Conservation (phyloP, 2,888 invertebrate genomes). For the Nipponacmea schrenckii region DNA sequence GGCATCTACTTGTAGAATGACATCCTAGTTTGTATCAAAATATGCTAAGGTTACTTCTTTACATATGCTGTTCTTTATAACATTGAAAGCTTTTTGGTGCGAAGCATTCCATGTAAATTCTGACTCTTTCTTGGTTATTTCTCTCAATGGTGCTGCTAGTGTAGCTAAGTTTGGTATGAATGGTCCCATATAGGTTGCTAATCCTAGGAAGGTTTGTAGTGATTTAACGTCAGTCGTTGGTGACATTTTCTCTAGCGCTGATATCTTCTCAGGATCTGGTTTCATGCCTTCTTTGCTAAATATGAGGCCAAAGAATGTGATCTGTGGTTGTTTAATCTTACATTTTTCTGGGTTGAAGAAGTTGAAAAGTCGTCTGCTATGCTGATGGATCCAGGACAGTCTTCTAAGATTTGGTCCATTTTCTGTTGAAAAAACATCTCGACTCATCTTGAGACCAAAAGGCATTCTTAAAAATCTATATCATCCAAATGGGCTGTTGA, state of each 20-base stretch:
- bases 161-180: conserved; percentile 22
- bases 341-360: conserved; percentile 23
- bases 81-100: too few relatives aligned
- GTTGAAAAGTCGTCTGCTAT: conserved; percentile 23
- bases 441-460: conserved; percentile 24
- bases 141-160: conserved; percentile 21
- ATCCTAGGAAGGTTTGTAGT: conserved; percentile 29
- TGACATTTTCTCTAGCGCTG: conserved; percentile 21
- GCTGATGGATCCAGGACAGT: conserved; percentile 13
- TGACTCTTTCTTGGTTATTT: conserved; percentile 23
- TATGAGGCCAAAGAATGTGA: conserved; percentile 29
- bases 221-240: conserved; percentile 18
- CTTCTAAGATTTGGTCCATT: conserved; percentile 26
- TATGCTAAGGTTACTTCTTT: conserved; percentile 14
- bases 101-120: too few relatives aligned
- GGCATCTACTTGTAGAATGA: conserved; percentile 38
- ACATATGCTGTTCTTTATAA: too few relatives aligned
- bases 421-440: conserved; percentile 28
- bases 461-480: conserved; percentile 24
- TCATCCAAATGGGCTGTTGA: conserved; percentile 31
- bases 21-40: conserved; percentile 20
- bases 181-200: conserved; percentile 25
- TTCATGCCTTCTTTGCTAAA: conserved; percentile 24
- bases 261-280: too few relatives aligned
- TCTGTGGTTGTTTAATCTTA: conserved; percentile 13